A percentile compares a stretch with the other conserved stretches of the same genome.
phyloP scores from a whole-genome alignment of 1,140 invertebrate genomes.

The Reticulitermes speratus region DNA sequence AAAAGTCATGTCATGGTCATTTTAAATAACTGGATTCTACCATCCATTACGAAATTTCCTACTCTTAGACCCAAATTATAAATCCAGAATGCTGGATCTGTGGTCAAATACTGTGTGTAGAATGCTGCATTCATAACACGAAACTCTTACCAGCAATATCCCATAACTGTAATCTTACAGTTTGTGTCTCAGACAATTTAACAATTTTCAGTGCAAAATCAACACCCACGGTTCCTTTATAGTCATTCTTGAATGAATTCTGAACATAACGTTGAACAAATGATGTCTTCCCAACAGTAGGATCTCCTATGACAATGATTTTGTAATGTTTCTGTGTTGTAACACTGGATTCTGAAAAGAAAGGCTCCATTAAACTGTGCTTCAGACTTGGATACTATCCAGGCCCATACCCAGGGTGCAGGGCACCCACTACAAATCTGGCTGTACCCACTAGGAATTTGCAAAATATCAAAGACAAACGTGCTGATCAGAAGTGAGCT shows the following conservation, averaged over 20 bases:
- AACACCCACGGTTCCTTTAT: conserved; percentile 57
- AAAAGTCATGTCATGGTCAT: too few relatives aligned
- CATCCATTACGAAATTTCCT: too few relatives aligned
- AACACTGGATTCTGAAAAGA: conserved; percentile 31
- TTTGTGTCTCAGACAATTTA: conserved; percentile 56
- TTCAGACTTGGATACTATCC: too few relatives aligned
- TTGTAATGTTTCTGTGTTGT: conserved; percentile 52
- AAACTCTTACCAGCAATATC: conserved; percentile 55
- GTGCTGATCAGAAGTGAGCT: too few relatives aligned
- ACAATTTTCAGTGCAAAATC: conserved; percentile 63
- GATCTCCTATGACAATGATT: conserved; percentile 56
- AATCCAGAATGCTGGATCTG: too few relatives aligned
- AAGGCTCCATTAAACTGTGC: neutral
- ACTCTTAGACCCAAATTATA: too few relatives aligned
- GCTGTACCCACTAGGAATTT: too few relatives aligned
- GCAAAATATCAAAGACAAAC: too few relatives aligned
- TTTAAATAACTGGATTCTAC: too few relatives aligned
- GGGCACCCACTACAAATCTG: too few relatives aligned
- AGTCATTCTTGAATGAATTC: conserved; percentile 51
- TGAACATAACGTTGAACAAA: conserved; percentile 56
- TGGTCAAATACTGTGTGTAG: too few relatives aligned
- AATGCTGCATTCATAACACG: neutral
- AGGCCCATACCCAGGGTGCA: too few relatives aligned
- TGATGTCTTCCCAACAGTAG: conserved; percentile 55
- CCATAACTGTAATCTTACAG: conserved; percentile 60